Base-by-base conservation (phyloP, 1,140 invertebrate species). In the Solenopsis invicta region DNA sequence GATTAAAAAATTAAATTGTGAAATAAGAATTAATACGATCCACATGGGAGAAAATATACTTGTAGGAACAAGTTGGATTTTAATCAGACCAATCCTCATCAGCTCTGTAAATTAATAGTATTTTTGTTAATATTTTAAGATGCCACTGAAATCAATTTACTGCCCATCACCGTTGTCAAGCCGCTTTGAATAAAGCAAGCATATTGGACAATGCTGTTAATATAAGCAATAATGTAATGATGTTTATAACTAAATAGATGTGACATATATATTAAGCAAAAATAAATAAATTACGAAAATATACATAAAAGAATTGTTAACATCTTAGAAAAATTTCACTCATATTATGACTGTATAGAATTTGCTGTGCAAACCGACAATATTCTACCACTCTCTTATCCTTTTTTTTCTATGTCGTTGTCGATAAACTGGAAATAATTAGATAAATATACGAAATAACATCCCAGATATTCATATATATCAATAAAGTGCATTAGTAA, bases 21-120 rank as follows among this genome's bases (percentile, higher is more conserved):
- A 16, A 59, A 62, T 37, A 50, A 82, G 9, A 13, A 85, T 62
- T 62, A 84, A 50, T 18, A 59, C 6, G 59, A 50, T 29, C 41
- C 66, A 41, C 45, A 21, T 21, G n/a, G 66, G 13, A 45, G 71
- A 64, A 45, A 24, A 77, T 37, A 87, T 45, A 75, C 29, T 85
- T 85, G 18, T 12, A 67, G 64, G 24, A 81, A 64, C 72, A 87
- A 91, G 61, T 82, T 64, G 54, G 72, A 67, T 24, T 67, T 66
- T 82, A 92, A 90, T 92, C 91, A 80, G 89, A 93, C 86, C 85
- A 92, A 86, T 93, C 92, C 84, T 91, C 91, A 61, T 85, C 62
- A 37, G n/a, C 56, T 91, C 91, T 93, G 92, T 37, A 92, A 91
- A 91, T 91, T 69, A 89, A 91, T 88, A 82, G 24, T 13, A 89